Base-by-base conservation (phyloP, 1,140 invertebrate species). In the Potamilus streckersoni region DNA sequence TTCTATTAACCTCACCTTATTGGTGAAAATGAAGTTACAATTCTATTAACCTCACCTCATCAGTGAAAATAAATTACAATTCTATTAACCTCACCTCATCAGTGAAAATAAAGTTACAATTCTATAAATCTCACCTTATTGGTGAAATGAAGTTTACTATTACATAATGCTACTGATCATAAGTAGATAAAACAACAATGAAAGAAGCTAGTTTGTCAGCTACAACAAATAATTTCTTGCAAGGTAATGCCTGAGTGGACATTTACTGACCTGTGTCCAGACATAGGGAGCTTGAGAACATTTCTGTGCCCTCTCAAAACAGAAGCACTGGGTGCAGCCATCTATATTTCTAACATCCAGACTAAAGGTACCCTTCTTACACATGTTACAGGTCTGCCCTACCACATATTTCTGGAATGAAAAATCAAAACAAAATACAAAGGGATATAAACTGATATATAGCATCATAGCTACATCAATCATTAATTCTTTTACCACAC, bases 301-400 rank as follows among this genome's bases (percentile, higher is more conserved):
- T 19, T 93, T 90, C 2, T 94, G 94, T 0, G 96, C 96, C 86
- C 96, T 96, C 2, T 96, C 96, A 90, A 98, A 99, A 88, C 98
- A 99, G 92, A 97, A 99, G 87, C 98, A 99, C 81, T 97, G 95
- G 2, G 96, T 98, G 85, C 98, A 99, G 2, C 98, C 98, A 19
- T 95, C 93, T 2, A 94, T 93, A 88, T 99, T 98, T 56, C 86
- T 89, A 57, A 92, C 91, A 87, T 97, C 94, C 19, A 99, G 90
- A 89, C 98, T 95, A 89, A 98, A 99, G 5, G 96, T 96, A 61
- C 97, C 97, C 23, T 96, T 93, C 79, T 93, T 93, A 86, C 98
- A 99, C 3, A 93, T 88, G 78, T 97, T 94, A 88, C 98, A 99
- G 8, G 93, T 93, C 86, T 91, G 88, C 14, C 95, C 95, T 58